Percentiles rank a stretch among this genome's conserved stretches.
Evolutionary conservation across 2,888 invertebrate genomes (phyloP).

Genomic region (Hydroisotoma schaefferi): DNA sequence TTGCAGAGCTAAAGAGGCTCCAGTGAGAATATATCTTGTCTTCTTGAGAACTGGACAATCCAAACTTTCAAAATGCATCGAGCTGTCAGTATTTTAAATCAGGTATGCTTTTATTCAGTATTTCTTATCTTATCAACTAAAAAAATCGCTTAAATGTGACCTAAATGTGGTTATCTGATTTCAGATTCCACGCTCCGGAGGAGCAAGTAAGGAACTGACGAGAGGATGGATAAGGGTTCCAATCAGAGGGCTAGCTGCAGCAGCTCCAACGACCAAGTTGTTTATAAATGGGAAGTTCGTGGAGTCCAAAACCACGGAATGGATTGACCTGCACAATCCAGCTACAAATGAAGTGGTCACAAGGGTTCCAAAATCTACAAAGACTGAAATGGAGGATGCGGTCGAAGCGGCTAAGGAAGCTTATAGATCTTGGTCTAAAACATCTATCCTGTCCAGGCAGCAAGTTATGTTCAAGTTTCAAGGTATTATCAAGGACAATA

Average conservation of each 20-base stretch:
- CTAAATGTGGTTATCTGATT: background rate
- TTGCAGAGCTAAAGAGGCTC: no score
- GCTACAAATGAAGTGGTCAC: slow-evolving; percentile 78
- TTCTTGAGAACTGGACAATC: background rate
- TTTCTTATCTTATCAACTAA: no score
- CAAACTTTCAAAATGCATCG: slow-evolving; percentile 5
- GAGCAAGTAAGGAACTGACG: background rate
- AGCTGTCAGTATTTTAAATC: background rate
- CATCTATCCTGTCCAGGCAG: slow-evolving; percentile 87
- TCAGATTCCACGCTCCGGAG: background rate
- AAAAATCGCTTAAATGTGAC: background rate
- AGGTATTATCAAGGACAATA: slow-evolving; percentile 78
- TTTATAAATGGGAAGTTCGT: slow-evolving; percentile 91
- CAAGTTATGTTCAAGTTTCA: slow-evolving; percentile 87
- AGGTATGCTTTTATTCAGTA: slow-evolving; percentile 1
- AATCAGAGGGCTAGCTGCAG: slow-evolving; percentile 49
- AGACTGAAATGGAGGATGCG: slow-evolving; percentile 82
- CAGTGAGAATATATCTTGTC: background rate
- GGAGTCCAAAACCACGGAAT: slow-evolving; percentile 88
- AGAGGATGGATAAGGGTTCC: no score
- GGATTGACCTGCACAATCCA: slow-evolving; percentile 94
- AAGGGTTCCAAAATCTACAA: slow-evolving; percentile 85
- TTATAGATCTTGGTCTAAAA: slow-evolving; percentile 78
- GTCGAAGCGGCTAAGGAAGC: slow-evolving; percentile 80
- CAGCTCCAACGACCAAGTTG: slow-evolving; percentile 77